Base-by-base conservation (phyloP, 2,888 invertebrate species). In the Dione vanillae region DNA sequence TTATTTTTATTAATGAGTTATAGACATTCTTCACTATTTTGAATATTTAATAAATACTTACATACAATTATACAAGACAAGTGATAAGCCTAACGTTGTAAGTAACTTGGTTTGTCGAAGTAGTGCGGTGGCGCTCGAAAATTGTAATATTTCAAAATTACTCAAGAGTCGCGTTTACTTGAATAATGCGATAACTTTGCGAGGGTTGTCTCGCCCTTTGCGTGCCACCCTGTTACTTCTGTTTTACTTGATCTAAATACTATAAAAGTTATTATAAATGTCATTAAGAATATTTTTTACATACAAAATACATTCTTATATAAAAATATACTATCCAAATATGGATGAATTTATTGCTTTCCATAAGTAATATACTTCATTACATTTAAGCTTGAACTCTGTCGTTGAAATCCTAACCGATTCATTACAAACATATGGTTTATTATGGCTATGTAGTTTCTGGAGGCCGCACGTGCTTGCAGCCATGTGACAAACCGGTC, bases 101-200 rank as follows among this genome's bases (percentile, higher is more conserved):
- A 70, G 45, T 75, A 74, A 72, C 66, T 78, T 76, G 80, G 87
- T 84, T 86, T 84, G 84, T 87, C 81, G 82, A 77, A 77, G 78
- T 70, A 70, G 77, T 80, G 78, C 73, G 80, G 82, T 85, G 85
- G 85, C 79, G 85, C 88, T 88, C 85, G 89, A 91, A 92, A 92
- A 91, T 92, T 91, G 93, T 92, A 92, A 93, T 93, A 93, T 93
- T 93, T 93, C 93, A 92, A 93, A 93, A 93, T 93, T 93, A 93
- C 92, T 93, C 92, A 92, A 89, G 91, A 92, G 92, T 92, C 92
- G 92, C 91, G 92, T 91, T 90, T 88, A 84, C 85, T 90, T 93
- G 92, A 92, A 90, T 93, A 92, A 93, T 93, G 92, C 84, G 89
- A 86, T 89, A 93, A 93, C 84, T 92, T 92, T 87, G 79, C 75